Evolutionary conservation across 2,888 invertebrate genomes (phyloP).

Genomic region (Agonopterix alstromeriana): DNA sequence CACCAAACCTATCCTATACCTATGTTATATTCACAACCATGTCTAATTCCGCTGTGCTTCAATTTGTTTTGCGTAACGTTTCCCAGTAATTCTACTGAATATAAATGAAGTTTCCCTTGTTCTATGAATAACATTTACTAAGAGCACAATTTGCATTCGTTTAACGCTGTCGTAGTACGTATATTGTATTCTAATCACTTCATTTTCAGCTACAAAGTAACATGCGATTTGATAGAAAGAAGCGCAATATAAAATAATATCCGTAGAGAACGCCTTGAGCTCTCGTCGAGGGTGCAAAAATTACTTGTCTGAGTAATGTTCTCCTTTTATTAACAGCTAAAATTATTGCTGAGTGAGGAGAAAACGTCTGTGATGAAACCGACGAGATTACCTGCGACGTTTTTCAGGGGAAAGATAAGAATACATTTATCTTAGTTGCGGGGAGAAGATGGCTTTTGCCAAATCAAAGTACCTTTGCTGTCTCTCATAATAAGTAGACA

Average conservation of each 20-base stretch:
- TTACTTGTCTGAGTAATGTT: slow-evolving; percentile 47
- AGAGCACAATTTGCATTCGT: slow-evolving; percentile 54
- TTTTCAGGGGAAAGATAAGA: slow-evolving; percentile 31
- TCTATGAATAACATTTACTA: slow-evolving; percentile 64
- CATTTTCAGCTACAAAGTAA: slow-evolving; percentile 13
- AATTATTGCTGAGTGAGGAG: slow-evolving; percentile 42
- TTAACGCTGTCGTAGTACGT: slow-evolving; percentile 27
- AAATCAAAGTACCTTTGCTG: slow-evolving; percentile 18
- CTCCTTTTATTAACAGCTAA: slow-evolving; percentile 46
- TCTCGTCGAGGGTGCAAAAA: slow-evolving; percentile 26
- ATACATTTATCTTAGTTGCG: slow-evolving; percentile 33
- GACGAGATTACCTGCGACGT: slow-evolving; percentile 40
- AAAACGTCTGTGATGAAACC: slow-evolving; percentile 36
- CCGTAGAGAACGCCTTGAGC: not conserved
- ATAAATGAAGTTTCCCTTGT: slow-evolving; percentile 57
- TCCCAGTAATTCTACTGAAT: slow-evolving; percentile 54
- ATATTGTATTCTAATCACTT: slow-evolving; percentile 30
- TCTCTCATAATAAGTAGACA: slow-evolving; percentile 8
- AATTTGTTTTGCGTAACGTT: slow-evolving; percentile 44
- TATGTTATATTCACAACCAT: slow-evolving; percentile 27
- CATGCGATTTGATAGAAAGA: not conserved
- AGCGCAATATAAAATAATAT: not conserved
- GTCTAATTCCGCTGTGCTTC: slow-evolving; percentile 36
- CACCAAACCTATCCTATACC: slow-evolving; percentile 9
- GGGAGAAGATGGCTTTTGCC: slow-evolving; percentile 19